Evolutionary conservation across 2,113 vertebrate species (phyloP), one percentile per base, ranked within the genome.

Genomic region (Gallinago jamesoni): DNA sequence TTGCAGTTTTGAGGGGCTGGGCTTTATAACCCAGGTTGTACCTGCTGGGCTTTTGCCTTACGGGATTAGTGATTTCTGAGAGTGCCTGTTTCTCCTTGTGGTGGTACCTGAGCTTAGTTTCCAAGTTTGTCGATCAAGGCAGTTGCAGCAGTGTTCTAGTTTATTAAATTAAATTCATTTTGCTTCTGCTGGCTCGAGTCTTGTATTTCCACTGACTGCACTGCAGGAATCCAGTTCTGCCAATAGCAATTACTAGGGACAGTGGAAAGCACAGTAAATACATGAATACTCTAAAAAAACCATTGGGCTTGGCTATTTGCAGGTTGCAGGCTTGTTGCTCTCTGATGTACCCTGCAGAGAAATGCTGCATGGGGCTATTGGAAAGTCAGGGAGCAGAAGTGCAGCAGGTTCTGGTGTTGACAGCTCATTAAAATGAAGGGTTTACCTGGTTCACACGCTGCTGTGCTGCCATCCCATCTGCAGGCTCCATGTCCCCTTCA

Each of bases 61-160:
- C 19, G 33, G 60, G 23, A 82, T 16, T 45, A 17, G 27, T 21
- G n/a, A 8, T 13, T 59, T 33, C 25, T 22, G 39, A 53, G 39
- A 2, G 28, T 3, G 12, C 0, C 0, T 15, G 52, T 68, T 39
- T 31, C 15, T 35, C 12, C 50, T 8, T 14, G 12, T 45, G 41
- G 18, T 25, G 37, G 63, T 55, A 45, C 66, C 64, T 47, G 67
- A 87, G 66, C 73, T 60, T 2, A 0, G 14, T 45, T 62, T 77
- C 87, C 6, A 9, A n/a, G 14, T 37, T n/a, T 62, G 27, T 35
- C 45, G 8, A 1, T 68, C 30, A 6, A 39, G 56, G 48, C 77
- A 68, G 24, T 43, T 75, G 56, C 73, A 70, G 39, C 31, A 66
- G 22, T 47, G 30, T 33, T 78, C 72, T 37, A 5, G 20, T 62